phyloP scores from a whole-genome alignment of 2,888 invertebrate species.

The Diaperis boleti region DNA sequence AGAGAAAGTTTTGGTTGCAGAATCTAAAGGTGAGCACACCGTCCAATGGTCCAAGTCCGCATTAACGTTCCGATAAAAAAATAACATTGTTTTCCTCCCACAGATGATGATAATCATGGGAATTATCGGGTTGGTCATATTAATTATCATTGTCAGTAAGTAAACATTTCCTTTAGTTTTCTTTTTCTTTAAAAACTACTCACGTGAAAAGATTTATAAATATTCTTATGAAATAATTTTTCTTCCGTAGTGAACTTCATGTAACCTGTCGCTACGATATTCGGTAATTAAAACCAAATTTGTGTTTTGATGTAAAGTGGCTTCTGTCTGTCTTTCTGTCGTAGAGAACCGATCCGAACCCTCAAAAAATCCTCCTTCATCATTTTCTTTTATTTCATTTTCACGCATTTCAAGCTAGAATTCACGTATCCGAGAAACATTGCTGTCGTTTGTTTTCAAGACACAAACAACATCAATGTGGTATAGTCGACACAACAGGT shows the following conservation, averaged over 20 bases:
- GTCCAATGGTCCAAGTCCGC: not conserved
- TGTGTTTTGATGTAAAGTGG: slow-evolving; percentile 60
- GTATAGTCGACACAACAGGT: not conserved
- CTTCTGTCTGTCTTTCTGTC: slow-evolving; percentile 65
- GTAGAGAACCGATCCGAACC: slow-evolving; percentile 48
- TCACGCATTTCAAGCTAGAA: slow-evolving; percentile 34
- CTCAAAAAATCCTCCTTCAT: slow-evolving; percentile 20
- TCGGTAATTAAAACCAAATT: slow-evolving; percentile 60
- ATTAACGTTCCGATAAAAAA: not conserved
- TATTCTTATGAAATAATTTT: slow-evolving; percentile 46
- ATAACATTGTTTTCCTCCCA: slow-evolving; percentile 39
- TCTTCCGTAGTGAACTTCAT: slow-evolving; percentile 66
- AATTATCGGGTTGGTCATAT: slow-evolving; percentile 82
- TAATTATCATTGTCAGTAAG: slow-evolving; percentile 88
- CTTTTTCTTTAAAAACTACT: slow-evolving; percentile 2
- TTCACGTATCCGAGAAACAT: slow-evolving; percentile 3
- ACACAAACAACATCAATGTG: not conserved
- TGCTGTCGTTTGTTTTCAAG: not conserved
- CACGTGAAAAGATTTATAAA: slow-evolving; percentile 32
- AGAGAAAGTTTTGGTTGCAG: slow-evolving; percentile 98
- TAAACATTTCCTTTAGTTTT: slow-evolving; percentile 52
- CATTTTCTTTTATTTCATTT: slow-evolving; percentile 21
- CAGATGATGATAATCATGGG: slow-evolving; percentile 93
- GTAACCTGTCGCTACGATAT: slow-evolving; percentile 62
- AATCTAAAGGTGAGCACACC: slow-evolving; percentile 81